Percentiles rank a stretch among this genome's conserved stretches.
These are phyloP conservation scores for Synergus gifuensis DNA, from an alignment of 2,888 invertebrate genomes.

Conservation along the genomic window DNA sequence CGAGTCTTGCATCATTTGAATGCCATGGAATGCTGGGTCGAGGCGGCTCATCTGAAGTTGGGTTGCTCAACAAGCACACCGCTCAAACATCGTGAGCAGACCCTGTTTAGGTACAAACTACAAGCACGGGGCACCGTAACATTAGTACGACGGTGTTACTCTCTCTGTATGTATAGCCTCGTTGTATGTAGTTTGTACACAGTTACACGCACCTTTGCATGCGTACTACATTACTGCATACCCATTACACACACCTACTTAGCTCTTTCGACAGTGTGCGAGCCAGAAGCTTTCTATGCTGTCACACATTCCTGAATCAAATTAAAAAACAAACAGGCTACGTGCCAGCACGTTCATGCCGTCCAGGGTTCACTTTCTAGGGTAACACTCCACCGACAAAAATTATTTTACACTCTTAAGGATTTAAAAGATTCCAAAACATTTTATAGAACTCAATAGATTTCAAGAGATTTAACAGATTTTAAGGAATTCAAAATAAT, in stretches of 20 bases:
- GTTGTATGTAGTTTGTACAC: neutral
- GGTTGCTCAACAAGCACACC: slow-evolving; percentile 61
- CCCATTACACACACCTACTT: slow-evolving; percentile 6
- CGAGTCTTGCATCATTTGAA: slow-evolving; percentile 62
- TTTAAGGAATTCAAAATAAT: too few relatives aligned
- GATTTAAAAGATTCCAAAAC: neutral
- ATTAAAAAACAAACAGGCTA: slow-evolving; percentile 50
- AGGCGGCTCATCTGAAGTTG: slow-evolving; percentile 62
- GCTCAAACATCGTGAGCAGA: slow-evolving; percentile 55
- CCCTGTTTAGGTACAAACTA: slow-evolving; percentile 47
- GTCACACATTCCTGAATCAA: slow-evolving; percentile 51
- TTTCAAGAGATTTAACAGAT: too few relatives aligned
- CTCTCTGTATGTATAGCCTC: slow-evolving; percentile 4
- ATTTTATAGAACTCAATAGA: too few relatives aligned
- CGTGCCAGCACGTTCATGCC: slow-evolving; percentile 34
- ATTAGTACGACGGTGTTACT: slow-evolving; percentile 45
- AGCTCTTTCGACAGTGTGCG: slow-evolving; percentile 7
- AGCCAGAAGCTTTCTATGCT: slow-evolving; percentile 46
- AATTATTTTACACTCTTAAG: slow-evolving; percentile 4
- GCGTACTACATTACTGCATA: slow-evolving; percentile 15
- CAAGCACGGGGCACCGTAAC: slow-evolving; percentile 47
- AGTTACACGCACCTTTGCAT: neutral
- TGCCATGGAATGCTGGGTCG: slow-evolving; percentile 64
- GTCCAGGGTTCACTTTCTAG: slow-evolving; percentile 32
- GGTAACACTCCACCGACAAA: slow-evolving; percentile 3